Conservation (phyloP, 2,888 invertebrate genomes). For the Lumbricus terrestris region DNA sequence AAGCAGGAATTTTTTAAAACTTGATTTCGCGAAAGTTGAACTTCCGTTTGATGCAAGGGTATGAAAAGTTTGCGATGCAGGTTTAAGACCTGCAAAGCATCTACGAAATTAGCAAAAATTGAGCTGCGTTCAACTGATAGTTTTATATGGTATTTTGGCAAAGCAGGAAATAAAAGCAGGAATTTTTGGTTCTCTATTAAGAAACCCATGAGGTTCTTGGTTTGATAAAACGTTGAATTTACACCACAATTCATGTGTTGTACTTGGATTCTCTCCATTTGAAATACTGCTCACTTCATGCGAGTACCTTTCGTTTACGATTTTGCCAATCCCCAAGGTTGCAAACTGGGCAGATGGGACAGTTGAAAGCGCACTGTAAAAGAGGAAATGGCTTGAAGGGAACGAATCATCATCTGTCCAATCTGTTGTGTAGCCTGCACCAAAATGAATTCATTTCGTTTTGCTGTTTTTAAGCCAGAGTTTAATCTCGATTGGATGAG, state of each 20-base stretch:
- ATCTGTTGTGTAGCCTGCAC: too few species aligned
- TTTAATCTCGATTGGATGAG: neutral
- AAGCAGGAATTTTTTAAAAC: too few species aligned
- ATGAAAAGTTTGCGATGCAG: neutral
- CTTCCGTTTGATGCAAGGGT: neutral
- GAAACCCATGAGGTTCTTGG: neutral
- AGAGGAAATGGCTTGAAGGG: neutral
- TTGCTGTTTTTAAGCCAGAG: neutral
- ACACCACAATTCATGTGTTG: too few species aligned
- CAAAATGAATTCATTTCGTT: neutral
- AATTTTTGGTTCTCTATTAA: neutral
- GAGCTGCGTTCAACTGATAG: neutral
- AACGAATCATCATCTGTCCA: neutral
- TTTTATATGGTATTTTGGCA: neutral
- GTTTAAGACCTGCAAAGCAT: neutral
- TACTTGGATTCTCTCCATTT: neutral
- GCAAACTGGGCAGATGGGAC: neutral
- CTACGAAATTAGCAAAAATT: neutral
- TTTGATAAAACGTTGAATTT: neutral
- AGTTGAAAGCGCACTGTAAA: neutral
- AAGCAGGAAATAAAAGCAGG: neutral
- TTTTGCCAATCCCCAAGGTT: too few species aligned
- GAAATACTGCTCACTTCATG: neutral
- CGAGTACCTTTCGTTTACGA: neutral
- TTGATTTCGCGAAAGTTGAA: neutral